These are phyloP conservation scores for Cylas formicarius DNA, from an alignment of 1,140 invertebrate genomes.

Conservation along the genomic window DNA sequence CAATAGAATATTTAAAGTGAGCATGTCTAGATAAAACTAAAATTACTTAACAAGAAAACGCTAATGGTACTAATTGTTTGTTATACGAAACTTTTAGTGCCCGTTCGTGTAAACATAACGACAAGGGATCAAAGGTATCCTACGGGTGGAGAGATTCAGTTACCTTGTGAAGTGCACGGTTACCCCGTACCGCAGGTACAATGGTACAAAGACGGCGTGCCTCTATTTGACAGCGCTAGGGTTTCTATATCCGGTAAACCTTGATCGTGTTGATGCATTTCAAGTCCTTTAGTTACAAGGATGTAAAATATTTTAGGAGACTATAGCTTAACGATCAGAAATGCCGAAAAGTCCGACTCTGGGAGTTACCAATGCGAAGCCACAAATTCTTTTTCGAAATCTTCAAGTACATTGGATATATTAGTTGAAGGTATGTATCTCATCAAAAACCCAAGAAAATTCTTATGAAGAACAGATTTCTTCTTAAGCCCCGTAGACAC, in stretches of 20 bases:
- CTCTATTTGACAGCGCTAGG: conserved; percentile 45
- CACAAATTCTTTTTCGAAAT: conserved; percentile 57
- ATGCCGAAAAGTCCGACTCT: conserved; percentile 58
- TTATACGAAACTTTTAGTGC: too few species aligned
- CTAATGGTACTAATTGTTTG: too few species aligned
- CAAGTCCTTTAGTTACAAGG: too few species aligned
- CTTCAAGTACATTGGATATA: conserved; percentile 54
- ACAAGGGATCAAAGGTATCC: conserved; percentile 49
- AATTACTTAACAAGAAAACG: too few species aligned
- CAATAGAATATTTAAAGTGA: too few species aligned
- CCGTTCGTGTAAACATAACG: conserved; percentile 53
- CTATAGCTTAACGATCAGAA: conserved; percentile 58
- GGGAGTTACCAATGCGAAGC: conserved; percentile 76
- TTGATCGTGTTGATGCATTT: conserved; percentile 10
- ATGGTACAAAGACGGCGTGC: conserved; percentile 70
- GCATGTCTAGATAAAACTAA: too few species aligned
- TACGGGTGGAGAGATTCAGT: conserved; percentile 57
- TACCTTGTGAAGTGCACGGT: conserved; percentile 70
- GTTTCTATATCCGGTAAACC: conserved; percentile 58
- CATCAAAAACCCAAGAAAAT: neutral
- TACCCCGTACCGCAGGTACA: conserved; percentile 63
- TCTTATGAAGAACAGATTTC: too few species aligned
- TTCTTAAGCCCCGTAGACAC: too few species aligned
- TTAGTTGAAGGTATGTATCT: conserved; percentile 25
- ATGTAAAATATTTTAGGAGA: conserved; percentile 47